Evolutionary conservation across 92 coral and sea anemone species (phyloP), one percentile per base, ranked within the genome.

Genomic region (Umimayanthus chanpuru): DNA sequence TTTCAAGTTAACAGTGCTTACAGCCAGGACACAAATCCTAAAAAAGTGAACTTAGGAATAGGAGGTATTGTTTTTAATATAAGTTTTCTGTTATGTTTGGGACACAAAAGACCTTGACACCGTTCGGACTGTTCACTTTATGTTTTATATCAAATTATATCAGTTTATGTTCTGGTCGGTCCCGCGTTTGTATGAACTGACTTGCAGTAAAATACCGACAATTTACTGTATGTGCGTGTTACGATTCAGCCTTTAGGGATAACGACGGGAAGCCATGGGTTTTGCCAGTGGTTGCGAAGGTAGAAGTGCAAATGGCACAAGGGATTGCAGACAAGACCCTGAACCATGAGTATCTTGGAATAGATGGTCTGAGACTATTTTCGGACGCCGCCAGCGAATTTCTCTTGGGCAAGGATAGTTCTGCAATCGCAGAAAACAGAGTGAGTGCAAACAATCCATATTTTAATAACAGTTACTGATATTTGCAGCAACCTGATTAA

Each of bases 191-290:
- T 3, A 5, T 9, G 44, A 44, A 5, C 49, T 44, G 49, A 9
- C 49, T 16, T 29, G 41, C 15, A 28, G 21, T 20, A 6, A 1
- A 67, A 30, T 47, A 47, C 26, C n/a, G 50, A 21, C 15, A 7
- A 55, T 28, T n/a, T 74, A 8, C 4, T 36, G 20, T 53, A 28
- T 39, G 25, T 77, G 49, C 14, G 12, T 4, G 41, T 21, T 23
- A 66, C 86, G 2, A 68, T 87, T 25, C 81, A 97, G 99, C 94
- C 10, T 97, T 89, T 86, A 94, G 98, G 7, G 93, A 92, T 29
- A 53, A 89, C 77, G 94, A 94, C 40, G 98, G 99, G 39, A 97
- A 97, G 26, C 99, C 99, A 41, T 94, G 96, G 98, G 97, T 97
- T 72, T 88, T 97, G 77, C 97, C 98, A 39, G 98, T 95, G 23